Percentiles rank a stretch among this genome's conserved stretches.
phyloP scores from a whole-genome alignment of 2,797 vertebrate species.

The Accipiter badius region DNA sequence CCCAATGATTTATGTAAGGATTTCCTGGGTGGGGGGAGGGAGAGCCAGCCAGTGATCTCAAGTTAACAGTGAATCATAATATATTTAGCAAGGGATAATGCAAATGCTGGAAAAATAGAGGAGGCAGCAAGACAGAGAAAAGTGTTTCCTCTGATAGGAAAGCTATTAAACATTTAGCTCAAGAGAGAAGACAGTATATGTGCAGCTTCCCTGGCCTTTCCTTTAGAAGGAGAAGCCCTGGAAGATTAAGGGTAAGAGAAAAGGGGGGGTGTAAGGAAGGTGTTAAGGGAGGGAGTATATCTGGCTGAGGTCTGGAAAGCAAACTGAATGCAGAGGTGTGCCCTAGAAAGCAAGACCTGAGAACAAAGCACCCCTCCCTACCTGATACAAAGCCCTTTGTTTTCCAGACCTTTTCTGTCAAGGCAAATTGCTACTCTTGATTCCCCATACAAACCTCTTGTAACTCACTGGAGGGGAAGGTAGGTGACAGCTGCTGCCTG shows the following conservation, averaged over 20 bases:
- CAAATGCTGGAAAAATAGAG: neutral
- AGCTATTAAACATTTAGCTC: constrained; percentile 23
- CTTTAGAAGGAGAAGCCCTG: neutral
- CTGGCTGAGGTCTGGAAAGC: neutral
- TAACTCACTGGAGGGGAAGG: neutral
- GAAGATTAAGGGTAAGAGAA: neutral
- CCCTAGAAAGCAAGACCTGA: neutral
- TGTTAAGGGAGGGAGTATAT: neutral
- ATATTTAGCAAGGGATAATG: constrained; percentile 22
- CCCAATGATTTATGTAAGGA: constrained; percentile 24
- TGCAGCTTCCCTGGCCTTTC: neutral
- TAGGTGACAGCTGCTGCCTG: neutral
- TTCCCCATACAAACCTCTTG: neutral
- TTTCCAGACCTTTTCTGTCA: neutral
- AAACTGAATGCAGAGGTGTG: neutral
- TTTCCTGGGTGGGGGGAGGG: neutral
- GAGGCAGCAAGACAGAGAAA: neutral
- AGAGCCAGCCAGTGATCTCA: neutral
- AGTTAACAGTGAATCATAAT: constrained; percentile 21
- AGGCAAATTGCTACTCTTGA: neutral
- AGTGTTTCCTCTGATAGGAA: neutral
- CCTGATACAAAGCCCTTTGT: neutral
- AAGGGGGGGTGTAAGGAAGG: neutral
- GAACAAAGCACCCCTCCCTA: neutral
- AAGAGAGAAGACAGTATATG: neutral